phyloP scores from a whole-genome alignment of 2,113 vertebrate species.

The Crocuta crocuta region DNA sequence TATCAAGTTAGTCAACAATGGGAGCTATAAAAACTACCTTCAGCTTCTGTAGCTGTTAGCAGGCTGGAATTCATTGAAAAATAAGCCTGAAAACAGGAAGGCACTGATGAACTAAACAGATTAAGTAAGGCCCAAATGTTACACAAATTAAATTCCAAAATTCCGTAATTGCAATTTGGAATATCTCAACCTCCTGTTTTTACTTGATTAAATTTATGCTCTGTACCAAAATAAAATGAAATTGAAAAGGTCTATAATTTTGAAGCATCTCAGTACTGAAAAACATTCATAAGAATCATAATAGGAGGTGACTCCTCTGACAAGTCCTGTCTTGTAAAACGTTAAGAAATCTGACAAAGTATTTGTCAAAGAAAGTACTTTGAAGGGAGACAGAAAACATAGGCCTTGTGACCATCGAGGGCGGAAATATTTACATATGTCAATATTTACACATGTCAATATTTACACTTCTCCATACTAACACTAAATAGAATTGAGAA shows the following conservation, averaged over 20 bases:
- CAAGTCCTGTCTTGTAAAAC: neutral
- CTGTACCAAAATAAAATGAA: neutral
- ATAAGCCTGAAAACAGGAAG: neutral
- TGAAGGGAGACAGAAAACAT: neutral
- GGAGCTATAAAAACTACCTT: neutral
- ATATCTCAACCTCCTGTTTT: neutral
- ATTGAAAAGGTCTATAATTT: neutral
- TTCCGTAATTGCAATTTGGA: neutral
- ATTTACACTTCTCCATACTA: neutral
- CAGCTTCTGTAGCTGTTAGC: neutral
- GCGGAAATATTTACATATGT: neutral
- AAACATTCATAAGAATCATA: neutral
- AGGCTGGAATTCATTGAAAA: neutral
- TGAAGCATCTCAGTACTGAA: neutral
- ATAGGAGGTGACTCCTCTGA: neutral
- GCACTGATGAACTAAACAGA: neutral
- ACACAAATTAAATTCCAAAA: neutral
- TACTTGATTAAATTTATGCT: neutral
- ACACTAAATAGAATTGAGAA: neutral
- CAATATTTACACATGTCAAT: neutral
- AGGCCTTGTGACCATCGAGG: neutral
- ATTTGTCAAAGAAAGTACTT: neutral
- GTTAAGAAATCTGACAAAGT: slow-evolving; percentile 28
- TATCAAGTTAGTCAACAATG: neutral
- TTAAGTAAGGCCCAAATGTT: neutral